Evolutionary conservation across 2,113 vertebrate genomes (phyloP), one percentile per base, ranked within the genome.

Genomic region (Pleuronectes platessa): DNA sequence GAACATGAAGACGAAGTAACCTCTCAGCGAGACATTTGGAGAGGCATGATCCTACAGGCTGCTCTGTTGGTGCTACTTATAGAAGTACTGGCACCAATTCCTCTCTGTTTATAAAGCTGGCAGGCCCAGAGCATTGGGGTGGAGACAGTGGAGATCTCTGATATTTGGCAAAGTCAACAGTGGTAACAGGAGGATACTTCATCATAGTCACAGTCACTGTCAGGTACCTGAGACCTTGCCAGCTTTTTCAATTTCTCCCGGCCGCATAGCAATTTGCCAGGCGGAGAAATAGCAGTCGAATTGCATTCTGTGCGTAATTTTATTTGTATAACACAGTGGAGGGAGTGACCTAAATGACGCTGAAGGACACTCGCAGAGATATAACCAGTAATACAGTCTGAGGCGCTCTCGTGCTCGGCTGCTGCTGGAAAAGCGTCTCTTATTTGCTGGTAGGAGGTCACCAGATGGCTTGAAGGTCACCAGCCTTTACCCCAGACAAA

Each of bases 141-240:
- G 77, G 79, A 67, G 87, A 84, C 85, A 71, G 83, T 83, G 74
- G 89, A 91, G 88, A 89, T 90, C 88, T 90, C 81, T 79, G 83
- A 91, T 91, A 91, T 91, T 90, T 92, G 90, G 90, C 92, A 91
- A 89, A 92, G 92, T 88, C 88, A 87, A 83, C 85, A 69, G 82
- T 71, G 80, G 90, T 91, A 92, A 92, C 86, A 89, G 90, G 91
- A 90, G 88, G 86, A 93, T 88, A 90, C 89, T 92, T 92, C 88
- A 91, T 92, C 92, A 92, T 91, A 89, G 88, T 92, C 92, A 90
- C 84, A 84, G 90, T 88, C 88, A 90, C 86, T 93, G 92, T 91
- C 92, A 92, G 92, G 82, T 91, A 88, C 71, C 86, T 78, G 84
- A 90, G 86, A 88, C 84, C 74, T 83, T 84, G 92, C 92, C 92